Conservation (phyloP, 2,113 vertebrate genomes). For the Myiagra hebetior region DNA sequence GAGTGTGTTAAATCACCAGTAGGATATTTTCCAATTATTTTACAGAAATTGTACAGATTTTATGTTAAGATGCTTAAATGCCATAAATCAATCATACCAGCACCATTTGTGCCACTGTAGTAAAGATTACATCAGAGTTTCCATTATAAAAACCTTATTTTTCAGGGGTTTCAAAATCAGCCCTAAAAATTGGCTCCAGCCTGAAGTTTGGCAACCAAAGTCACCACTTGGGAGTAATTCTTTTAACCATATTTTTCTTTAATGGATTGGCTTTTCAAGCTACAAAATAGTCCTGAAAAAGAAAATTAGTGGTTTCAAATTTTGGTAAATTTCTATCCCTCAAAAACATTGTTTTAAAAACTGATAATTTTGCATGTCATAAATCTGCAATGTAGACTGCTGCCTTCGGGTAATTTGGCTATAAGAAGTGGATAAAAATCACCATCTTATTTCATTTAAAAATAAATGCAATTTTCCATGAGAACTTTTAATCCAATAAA, state of each 20-base stretch:
- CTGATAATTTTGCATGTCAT: slow-evolving; percentile 67
- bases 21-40: slow-evolving; percentile 27
- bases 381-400: slow-evolving; percentile 53
- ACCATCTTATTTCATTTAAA: slow-evolving; percentile 12
- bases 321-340: slow-evolving; percentile 65
- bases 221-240: slow-evolving; percentile 69
- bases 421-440: slow-evolving; percentile 26
- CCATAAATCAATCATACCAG: slow-evolving; percentile 30
- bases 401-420: slow-evolving; percentile 45
- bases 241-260: slow-evolving; percentile 52
- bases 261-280: slow-evolving; percentile 52
- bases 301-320: slow-evolving; percentile 74
- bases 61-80: slow-evolving; percentile 6
- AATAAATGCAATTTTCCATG: slow-evolving; percentile 7
- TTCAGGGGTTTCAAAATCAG: slow-evolving; percentile 46
- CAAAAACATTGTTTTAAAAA: slow-evolving; percentile 70
- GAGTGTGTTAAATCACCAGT: slow-evolving; percentile 27
- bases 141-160: slow-evolving; percentile 19
- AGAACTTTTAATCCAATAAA: slow-evolving; percentile 7
- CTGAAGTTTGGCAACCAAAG: slow-evolving; percentile 59
- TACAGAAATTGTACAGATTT: slow-evolving; percentile 8
- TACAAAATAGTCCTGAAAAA: slow-evolving; percentile 59
- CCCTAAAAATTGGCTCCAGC: slow-evolving; percentile 53
- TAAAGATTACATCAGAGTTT: slow-evolving; percentile 58
- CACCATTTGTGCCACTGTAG: slow-evolving; percentile 30